These are phyloP conservation scores for Megalurothrips usitatus DNA, from an alignment of 2,888 invertebrate genomes.

Conservation along the genomic window DNA sequence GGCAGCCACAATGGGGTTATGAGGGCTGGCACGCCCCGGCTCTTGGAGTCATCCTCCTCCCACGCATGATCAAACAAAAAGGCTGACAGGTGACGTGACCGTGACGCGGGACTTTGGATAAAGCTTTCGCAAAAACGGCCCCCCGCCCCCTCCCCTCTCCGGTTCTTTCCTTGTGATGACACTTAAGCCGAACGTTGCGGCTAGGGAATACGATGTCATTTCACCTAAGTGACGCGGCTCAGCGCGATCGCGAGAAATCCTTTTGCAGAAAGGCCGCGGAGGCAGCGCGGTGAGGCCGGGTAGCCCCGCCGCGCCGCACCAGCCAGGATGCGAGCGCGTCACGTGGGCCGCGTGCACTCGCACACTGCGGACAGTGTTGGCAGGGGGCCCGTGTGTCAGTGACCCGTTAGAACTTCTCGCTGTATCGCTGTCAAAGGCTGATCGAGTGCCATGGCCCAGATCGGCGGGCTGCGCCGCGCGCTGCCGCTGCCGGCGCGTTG, in stretches of 20 bases:
- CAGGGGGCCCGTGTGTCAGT: not conserved
- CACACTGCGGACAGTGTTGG: not conserved
- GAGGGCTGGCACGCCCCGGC: not conserved
- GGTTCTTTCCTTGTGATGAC: not conserved
- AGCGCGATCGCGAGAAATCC: not conserved
- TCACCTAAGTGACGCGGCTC: not conserved
- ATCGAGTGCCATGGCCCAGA: not conserved
- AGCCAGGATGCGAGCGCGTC: not conserved
- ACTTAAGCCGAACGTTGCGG: not conserved
- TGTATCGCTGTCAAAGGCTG: constrained; percentile 17
- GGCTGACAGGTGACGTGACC: not conserved
- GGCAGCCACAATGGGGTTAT: not conserved
- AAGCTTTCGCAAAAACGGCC: too few relatives aligned
- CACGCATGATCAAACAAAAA: too few relatives aligned
- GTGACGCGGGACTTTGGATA: too few relatives aligned
- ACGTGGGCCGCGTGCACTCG: not conserved
- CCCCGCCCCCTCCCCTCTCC: not conserved
- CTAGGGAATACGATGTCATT: too few relatives aligned
- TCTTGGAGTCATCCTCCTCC: too few relatives aligned
- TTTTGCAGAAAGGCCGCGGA: not conserved
- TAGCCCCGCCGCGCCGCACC: not conserved
- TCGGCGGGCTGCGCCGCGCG: not conserved
- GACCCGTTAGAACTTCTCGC: constrained; percentile 24
- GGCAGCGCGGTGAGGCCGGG: too few relatives aligned
- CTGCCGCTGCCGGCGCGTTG: not conserved